These are phyloP conservation scores for Tetraneura akinire DNA, from an alignment of 1,140 invertebrate genomes.

Conservation along the genomic window DNA sequence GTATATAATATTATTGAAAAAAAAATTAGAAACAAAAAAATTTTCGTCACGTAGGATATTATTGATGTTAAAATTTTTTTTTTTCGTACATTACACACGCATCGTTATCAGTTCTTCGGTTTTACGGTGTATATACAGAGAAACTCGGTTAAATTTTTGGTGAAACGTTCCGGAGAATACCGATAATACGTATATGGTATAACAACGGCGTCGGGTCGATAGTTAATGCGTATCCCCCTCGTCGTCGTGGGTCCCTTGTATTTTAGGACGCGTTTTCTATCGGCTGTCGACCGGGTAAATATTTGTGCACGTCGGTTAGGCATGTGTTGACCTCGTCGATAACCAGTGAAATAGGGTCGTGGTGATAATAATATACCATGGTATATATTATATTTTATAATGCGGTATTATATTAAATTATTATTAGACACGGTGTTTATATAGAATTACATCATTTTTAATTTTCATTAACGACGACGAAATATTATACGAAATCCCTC, in stretches of 20 bases:
- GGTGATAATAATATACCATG: neutral
- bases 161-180: neutral
- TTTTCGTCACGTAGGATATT: too few relatives aligned
- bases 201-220: slow-evolving; percentile 24
- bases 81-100: too few relatives aligned
- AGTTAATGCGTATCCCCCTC: slow-evolving; percentile 31
- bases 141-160: neutral
- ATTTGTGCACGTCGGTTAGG: slow-evolving; percentile 29
- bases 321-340: slow-evolving; percentile 38
- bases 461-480: neutral
- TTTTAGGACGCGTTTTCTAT: slow-evolving; percentile 31
- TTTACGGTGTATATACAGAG: too few relatives aligned
- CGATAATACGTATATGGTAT: slow-evolving; percentile 16
- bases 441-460: too few relatives aligned
- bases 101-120: too few relatives aligned
- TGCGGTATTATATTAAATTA: too few relatives aligned
- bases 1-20: too few relatives aligned
- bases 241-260: slow-evolving; percentile 26
- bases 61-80: too few relatives aligned
- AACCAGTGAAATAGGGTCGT: neutral
- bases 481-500: neutral
- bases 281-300: slow-evolving; percentile 20
- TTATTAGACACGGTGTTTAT: too few relatives aligned
- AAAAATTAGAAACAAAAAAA: too few relatives aligned
- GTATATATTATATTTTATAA: neutral